Evolutionary conservation across 2,888 invertebrate genomes (phyloP).

Genomic region (Nomada ferruginata): DNA sequence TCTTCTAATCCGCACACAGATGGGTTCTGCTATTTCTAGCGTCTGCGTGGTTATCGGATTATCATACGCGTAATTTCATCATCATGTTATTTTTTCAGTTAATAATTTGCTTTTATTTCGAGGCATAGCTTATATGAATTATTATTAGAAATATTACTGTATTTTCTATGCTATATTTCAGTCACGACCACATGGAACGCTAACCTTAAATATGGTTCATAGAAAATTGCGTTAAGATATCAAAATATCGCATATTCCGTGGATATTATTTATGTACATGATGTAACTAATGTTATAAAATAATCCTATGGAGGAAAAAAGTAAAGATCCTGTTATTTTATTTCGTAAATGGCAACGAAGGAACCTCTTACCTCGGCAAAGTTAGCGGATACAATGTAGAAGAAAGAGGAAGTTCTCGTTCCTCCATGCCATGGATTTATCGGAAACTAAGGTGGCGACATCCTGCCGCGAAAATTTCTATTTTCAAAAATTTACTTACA

Average conservation of each 20-base stretch:
- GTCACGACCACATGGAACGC: conserved; percentile 32
- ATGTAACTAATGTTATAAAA: not conserved
- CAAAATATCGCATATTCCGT: conserved; percentile 2
- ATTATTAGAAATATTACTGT: not conserved
- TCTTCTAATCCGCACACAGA: conserved; percentile 73
- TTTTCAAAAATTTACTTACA: not conserved
- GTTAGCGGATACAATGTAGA: conserved; percentile 80
- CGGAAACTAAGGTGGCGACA: not conserved
- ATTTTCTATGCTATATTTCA: not conserved
- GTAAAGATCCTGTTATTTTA: not conserved
- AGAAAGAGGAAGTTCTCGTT: conserved; percentile 46
- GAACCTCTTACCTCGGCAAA: conserved; percentile 81
- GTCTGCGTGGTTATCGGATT: conserved; percentile 72
- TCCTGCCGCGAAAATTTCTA: conserved; percentile 23
- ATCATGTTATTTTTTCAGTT: conserved; percentile 64
- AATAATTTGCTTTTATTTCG: no score
- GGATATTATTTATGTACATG: not conserved
- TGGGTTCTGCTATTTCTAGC: conserved; percentile 84
- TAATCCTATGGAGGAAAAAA: not conserved
- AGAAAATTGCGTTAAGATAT: conserved; percentile 16
- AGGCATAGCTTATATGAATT: no score
- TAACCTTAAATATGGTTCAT: conserved; percentile 29
- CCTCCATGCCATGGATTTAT: not conserved
- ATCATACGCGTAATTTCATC: conserved; percentile 71
- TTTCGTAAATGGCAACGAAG: not conserved